Evolutionary conservation across 2,113 vertebrate species (phyloP), one percentile per base, ranked within the genome.

Genomic region (Dolichotis patagonum): DNA sequence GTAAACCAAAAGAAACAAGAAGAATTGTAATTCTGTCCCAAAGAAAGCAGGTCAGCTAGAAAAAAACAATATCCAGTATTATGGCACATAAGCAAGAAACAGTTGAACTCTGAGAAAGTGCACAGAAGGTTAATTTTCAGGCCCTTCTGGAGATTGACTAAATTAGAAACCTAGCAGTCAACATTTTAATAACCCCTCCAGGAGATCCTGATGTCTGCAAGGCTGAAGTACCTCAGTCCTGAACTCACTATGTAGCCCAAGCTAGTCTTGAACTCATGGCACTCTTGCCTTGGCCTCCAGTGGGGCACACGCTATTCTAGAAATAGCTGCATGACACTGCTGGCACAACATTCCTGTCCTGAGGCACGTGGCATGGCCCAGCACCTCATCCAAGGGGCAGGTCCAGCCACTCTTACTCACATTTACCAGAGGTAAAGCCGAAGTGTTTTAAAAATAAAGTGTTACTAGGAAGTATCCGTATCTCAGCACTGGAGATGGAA

Each of bases 31-130:
- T 85, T 60, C 54, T 54, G 56, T 89, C 85, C 54, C 28, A 73
- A 35, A 94, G 65, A 93, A 88, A 88, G 35, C 46, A 88, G 62
- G 30, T 90, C 73, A 96, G 22, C 80, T 78, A 82, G n/a, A 41
- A 69, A 95, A 95, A 93, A 49, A 13, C 60, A 80, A 78, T 52
- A 88, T 85, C 56, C 43, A 93, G 19, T n/a, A 89, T 77, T 67
- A 83, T 0, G 28, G 58, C 35, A 89, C 67, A 94, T 30, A 91
- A 65, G 95, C n/a, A 78, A 91, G 46, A 56, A 88, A 35, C 46
- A 77, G 32, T 35, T 73, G 63, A 85, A 43, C 43, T 65, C 78
- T 73, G 85, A 81, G 56, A 96, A 71, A 7, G 7, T 63, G 20
- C 67, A 46, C 96, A 43, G 92, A 88, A 87, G 22, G 16, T 24